Evolutionary conservation across 2,113 vertebrate species (phyloP).

Genomic region (Phrynosoma platyrhinos): DNA sequence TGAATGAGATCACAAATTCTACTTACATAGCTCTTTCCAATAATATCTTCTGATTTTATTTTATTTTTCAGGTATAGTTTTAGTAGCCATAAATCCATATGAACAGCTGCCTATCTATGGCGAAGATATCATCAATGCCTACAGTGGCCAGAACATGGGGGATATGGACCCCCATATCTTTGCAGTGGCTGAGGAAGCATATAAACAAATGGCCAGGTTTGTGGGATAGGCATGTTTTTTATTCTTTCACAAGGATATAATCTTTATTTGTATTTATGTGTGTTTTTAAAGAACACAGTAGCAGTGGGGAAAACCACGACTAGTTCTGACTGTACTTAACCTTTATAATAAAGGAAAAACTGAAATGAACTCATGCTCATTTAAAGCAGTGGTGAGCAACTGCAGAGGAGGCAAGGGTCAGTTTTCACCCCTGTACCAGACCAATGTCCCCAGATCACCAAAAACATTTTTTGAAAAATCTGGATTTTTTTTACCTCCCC

Average conservation of each 20-base stretch:
- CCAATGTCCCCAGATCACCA: too few species aligned
- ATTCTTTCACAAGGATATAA: not conserved
- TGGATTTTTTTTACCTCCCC: too few species aligned
- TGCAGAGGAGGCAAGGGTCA: too few species aligned
- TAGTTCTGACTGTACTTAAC: not conserved
- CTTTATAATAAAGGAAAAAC: not conserved
- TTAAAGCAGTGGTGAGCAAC: not conserved
- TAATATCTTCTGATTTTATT: not conserved
- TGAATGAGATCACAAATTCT: too few species aligned
- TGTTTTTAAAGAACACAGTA: not conserved
- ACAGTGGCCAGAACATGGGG: slow-evolving; percentile 99
- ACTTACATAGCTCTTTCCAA: not conserved
- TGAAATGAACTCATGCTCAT: not conserved
- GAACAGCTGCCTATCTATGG: slow-evolving; percentile 97
- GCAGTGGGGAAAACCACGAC: not conserved
- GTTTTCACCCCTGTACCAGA: too few species aligned
- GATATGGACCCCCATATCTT: slow-evolving; percentile 99
- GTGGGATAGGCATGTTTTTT: slow-evolving; percentile 47
- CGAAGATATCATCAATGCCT: slow-evolving; percentile 96
- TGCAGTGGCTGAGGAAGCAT: slow-evolving; percentile 97
- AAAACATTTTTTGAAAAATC: too few species aligned
- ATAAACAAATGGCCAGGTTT: slow-evolving; percentile 99
- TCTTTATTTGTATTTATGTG: not conserved
- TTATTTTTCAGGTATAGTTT: slow-evolving; percentile 87
- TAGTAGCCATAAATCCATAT: slow-evolving; percentile 98